These are phyloP conservation scores for Orycteropus afer DNA, from an alignment of 2,113 vertebrate genomes.

Conservation along the genomic window DNA sequence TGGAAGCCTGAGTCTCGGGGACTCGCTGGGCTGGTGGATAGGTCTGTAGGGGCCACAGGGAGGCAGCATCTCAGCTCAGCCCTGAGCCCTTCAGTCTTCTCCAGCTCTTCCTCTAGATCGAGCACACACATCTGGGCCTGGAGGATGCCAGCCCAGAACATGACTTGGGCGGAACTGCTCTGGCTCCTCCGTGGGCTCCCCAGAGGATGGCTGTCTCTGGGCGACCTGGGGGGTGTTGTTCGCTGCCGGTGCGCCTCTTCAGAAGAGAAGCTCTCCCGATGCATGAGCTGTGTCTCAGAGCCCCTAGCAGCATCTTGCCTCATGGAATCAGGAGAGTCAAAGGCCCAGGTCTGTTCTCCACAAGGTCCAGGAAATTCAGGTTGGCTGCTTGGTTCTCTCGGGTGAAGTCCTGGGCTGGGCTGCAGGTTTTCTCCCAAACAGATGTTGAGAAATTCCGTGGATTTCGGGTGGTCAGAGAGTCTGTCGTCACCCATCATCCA, in stretches of 20 bases:
- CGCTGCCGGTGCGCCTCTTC: neutral
- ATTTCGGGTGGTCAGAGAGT: neutral
- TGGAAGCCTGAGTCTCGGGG: neutral
- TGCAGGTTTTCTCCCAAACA: slow-evolving; percentile 13
- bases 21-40: accelerated
- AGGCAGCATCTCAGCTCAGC: slow-evolving; percentile 61
- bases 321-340: neutral
- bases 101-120: slow-evolving; percentile 81
- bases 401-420: neutral
- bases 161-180: slow-evolving; percentile 59
- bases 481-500: slow-evolving; percentile 68
- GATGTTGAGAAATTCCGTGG: neutral
- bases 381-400: neutral
- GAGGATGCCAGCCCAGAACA: slow-evolving; percentile 81
- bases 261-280: neutral
- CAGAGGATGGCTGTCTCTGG: neutral
- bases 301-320: neutral
- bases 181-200: neutral
- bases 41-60: accelerated
- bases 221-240: neutral
- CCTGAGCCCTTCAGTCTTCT: slow-evolving; percentile 70
- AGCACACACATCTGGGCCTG: slow-evolving; percentile 83
- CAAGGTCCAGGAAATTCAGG: neutral
- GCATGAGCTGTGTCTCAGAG: neutral
- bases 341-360: neutral